Evolutionary conservation across 2,888 invertebrate species (phyloP), one percentile per base, ranked within the genome.

Genomic region (Pogonocherus hispidulus): DNA sequence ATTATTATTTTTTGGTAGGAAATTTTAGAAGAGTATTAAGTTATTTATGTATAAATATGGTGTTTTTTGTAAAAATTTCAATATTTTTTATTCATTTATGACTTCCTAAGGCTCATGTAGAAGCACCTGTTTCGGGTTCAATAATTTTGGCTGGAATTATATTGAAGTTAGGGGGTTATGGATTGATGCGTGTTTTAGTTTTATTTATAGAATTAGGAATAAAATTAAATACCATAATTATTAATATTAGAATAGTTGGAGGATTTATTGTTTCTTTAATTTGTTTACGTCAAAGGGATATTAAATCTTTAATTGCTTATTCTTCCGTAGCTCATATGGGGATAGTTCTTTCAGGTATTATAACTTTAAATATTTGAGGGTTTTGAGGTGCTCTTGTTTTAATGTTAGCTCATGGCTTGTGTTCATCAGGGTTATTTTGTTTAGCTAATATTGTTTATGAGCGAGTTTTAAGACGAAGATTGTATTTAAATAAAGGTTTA

Each of bases 281-380:
- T 75, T 92, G 91, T 90, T 87, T 92, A 83, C 88, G 88, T 73
- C 91, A 92, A 82, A 86, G 87, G 62, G 93, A 93, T 88, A 87
- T 92, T 84, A 93, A 92, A 88, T 73, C 91, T 92, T 78, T 92
- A 86, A 90, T 93, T 88, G 92, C 92, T 83, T 92, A 92, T 87
- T 92, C 91, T 75, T 93, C 92, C 35, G 90, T 93, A 11, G 88
- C 89, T 76, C 92, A 93, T 87, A 92, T 93, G 85, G 87, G 90
- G 6, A 78, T 92, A 79, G 88, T 91, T 19, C 86, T 92, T 83
- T 78, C 87, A 0, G 89, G 89, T 0, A 81, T 91, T 82, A 86
- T 90, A 81, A 87, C 88, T 59, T 84, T 89, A 82, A 87, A 82
- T 84, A 86, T 86, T 85, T 89, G 87, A 67, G 89, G 89, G 0